Conservation (phyloP, 2,888 invertebrate genomes). For the Plusia festucae region DNA sequence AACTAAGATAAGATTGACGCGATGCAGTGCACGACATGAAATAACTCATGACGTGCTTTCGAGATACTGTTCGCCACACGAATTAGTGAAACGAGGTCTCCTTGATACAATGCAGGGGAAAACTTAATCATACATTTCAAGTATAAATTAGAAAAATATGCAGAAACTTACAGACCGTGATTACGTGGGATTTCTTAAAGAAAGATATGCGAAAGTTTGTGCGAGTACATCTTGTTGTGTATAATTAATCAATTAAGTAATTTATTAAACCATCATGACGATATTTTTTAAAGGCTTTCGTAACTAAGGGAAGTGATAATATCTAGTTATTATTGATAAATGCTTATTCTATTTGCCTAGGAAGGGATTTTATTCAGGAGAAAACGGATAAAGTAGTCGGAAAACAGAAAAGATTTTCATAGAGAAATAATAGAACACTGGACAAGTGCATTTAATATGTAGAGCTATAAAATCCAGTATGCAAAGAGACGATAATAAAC, state of each 20-base stretch:
- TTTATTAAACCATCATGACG: neutral
- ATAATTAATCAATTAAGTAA: neutral
- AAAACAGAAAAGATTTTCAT: neutral
- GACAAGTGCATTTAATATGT: constrained; percentile 5
- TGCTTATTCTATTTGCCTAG: no score
- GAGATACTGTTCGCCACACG: constrained; percentile 59
- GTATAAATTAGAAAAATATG: constrained; percentile 20
- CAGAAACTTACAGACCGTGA: neutral
- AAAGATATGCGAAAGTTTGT: constrained; percentile 2
- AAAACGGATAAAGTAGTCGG: neutral
- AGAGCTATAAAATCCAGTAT: neutral
- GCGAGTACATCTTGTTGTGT: neutral
- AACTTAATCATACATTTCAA: constrained; percentile 25
- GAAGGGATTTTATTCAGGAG: neutral
- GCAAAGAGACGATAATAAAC: constrained; percentile 1
- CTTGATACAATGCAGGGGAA: constrained; percentile 26
- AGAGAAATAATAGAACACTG: neutral
- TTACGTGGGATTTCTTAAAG: constrained; percentile 8
- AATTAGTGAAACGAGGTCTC: constrained; percentile 58
- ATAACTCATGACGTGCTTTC: constrained; percentile 66
- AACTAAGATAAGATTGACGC: constrained; percentile 78
- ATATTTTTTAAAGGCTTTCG: neutral
- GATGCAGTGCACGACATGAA: constrained; percentile 76
- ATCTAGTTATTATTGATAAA: no score
- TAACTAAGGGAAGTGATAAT: neutral